Evolutionary conservation across 2,797 vertebrate genomes (phyloP).

Genomic region (Scarus forsteni): DNA sequence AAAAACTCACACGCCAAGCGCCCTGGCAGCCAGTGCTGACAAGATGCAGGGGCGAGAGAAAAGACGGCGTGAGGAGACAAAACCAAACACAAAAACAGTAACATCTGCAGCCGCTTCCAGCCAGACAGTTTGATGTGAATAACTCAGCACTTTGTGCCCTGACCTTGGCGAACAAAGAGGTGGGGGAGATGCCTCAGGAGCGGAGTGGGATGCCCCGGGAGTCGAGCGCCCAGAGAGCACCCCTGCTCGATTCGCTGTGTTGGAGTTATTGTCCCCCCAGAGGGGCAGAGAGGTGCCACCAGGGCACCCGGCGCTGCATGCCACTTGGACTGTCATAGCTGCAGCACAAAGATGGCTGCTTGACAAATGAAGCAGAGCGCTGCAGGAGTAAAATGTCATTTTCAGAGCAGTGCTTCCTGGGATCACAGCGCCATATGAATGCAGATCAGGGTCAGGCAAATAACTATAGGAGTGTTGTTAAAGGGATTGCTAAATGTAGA

Average conservation of each 20-base stretch:
- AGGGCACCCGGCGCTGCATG: conserved; percentile 73
- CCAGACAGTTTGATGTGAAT: conserved; percentile 91
- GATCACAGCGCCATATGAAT: conserved; percentile 70
- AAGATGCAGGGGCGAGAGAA: conserved; percentile 72
- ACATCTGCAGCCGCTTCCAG: conserved; percentile 91
- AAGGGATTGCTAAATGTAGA: conserved; percentile 59
- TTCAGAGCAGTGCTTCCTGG: conserved; percentile 57
- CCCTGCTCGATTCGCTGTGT: conserved; percentile 77
- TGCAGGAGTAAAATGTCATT: conserved; percentile 71
- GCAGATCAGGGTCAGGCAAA: conserved; percentile 80
- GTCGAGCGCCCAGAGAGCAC: conserved; percentile 83
- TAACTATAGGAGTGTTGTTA: conserved; percentile 74
- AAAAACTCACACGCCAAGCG: conserved; percentile 82
- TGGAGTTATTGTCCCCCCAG: conserved; percentile 84
- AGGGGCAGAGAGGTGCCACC: conserved; percentile 70
- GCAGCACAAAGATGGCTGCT: conserved; percentile 75
- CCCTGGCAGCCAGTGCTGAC: conserved; percentile 79
- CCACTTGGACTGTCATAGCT: conserved; percentile 82
- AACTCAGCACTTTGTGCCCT: conserved; percentile 90
- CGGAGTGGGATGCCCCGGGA: conserved; percentile 84
- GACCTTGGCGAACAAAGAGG: conserved; percentile 91
- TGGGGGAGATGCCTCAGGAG: conserved; percentile 86
- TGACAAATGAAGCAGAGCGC: conserved; percentile 66
- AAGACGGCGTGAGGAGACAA: conserved; percentile 72
- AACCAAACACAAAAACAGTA: conserved; percentile 85